Evolutionary conservation across 2,797 vertebrate genomes (phyloP), one percentile per base, ranked within the genome.

Genomic region (Dendrocincla fuliginosa): DNA sequence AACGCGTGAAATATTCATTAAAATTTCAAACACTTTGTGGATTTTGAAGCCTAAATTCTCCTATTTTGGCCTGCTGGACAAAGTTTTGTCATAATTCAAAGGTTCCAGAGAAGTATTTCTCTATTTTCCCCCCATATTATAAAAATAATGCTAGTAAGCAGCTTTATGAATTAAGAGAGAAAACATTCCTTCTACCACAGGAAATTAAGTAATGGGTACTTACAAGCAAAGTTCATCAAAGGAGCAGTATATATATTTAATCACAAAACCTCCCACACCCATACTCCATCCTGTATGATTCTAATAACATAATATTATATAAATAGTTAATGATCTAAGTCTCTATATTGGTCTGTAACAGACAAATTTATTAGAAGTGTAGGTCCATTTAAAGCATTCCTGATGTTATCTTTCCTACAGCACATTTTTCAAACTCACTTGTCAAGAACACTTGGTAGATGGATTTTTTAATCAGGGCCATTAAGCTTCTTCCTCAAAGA

Each of bases 31-130:
- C 12, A 24, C 3, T 6, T 37, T 55, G 35, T 27, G 32, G 22
- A 73, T 79, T 84, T 47, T 73, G 44, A 82, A 89, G 28, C 4
- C 71, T 76, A 69, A 90, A 73, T 90, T 60, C 11, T 92, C 30
- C 44, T 84, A 27, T 49, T 89, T 74, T 84, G 50, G 14, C 39
- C 32, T 67, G 6, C 41, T 76, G 47, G 67, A 42, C 6, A 57
- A 90, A 67, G 18, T 52, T 32, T 37, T 60, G 47, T 42, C 33
- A 67, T 57, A 65, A 61, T 44, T 78, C 73, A 76, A 87, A 84
- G 4, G 7, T 59, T 89, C 9, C 56, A 85, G 23, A 76, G 33
- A 46, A 47, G 13, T 41, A 32, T 32, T 16, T 59, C 22, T 73
- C 57, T 61, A 3, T 86, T 89, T 32, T 80, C 6, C 27, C 56